Base-by-base conservation (phyloP, 2,888 invertebrate species). In the Apamea crenata region DNA sequence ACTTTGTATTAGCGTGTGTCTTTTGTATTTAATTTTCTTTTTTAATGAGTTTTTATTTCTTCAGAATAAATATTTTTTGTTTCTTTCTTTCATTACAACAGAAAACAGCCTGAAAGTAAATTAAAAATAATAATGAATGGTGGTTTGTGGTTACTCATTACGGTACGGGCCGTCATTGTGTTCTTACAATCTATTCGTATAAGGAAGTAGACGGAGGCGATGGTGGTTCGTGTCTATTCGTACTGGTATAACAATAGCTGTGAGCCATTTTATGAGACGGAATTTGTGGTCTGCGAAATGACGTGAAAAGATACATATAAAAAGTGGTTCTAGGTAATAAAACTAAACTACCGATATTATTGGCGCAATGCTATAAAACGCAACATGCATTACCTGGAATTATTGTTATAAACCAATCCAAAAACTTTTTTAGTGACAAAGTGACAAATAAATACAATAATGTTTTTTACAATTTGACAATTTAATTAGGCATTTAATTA, bases 301-400 rank as follows among this genome's bases (percentile, higher is more conserved):
- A 81, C 73, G 50, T 40, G 53, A 53, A 25, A 81, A 70, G 67
- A 81, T 56, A n/a, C n/a, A n/a, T n/a, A 81, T 85, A 85, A 82
- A 85, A 81, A n/a, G n/a, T 44, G 16, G 25, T 10, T 59, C 25
- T 2, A 59, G 29, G 56, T 67, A 70, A 67, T 71, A 80, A 81
- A 85, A 71, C 25, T 16, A 59, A 59, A 70, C 68, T 50, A 69
- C 50, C 29, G 14, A 53, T 29, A n/a, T 53, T 50, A 59, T 56
- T 32, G 16, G 21, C 40, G 8, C 8, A 21, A 32, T 16, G 40
- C 32, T 59, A 74, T 82, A 69, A 61, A 32, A 53, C 63, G 16
- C 21, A 40, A n/a, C 12, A 21, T 59, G 14, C 21, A 32, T 14
- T 16, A 40, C 16, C 25, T 18, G 12, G 18, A 63, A 1, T 36